Evolutionary conservation across 2,888 invertebrate species (phyloP), one percentile per base, ranked within the genome.

Genomic region (Cryptosula pallasiana): DNA sequence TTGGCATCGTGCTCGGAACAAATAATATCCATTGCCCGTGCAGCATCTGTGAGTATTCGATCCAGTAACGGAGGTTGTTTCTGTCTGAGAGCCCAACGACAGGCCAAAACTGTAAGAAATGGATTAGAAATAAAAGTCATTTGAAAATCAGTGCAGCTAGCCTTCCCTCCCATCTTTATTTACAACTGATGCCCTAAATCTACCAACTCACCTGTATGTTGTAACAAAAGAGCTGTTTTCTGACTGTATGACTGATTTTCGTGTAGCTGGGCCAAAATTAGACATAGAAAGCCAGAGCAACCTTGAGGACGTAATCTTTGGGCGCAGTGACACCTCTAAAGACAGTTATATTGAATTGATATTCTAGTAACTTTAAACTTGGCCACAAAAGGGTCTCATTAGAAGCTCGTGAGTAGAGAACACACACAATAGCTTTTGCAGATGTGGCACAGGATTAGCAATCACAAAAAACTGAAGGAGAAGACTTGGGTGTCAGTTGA

Each of bases 261-360:
- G 32, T 13, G 27, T 9, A 34, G 2, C 9, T 63, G 63, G n/a
- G 29, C 63, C 9, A 63, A n/a, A 16, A 27, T 27, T 27, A 63
- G 27, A 27, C 63, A 63, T 20, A 63, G 34, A 27, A 32, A 63
- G 3, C 63, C 63, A 32, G 20, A 25, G 32, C 63, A 63, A 5
- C 63, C 63, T 32, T 29, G 20, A 2, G 63, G 63, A 3, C 63
- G 27, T 16, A 63, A 32, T 29, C 63, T 25, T 34, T 32, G 2
- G 9, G 63, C 63, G 27, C 63, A 63, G 32, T 63, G 63, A 32
- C 63, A 63, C 27, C n/a, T 63, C 63, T 63, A 32, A 16, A 57
- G 45, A 5, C n/a, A n/a, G n/a, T n/a, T n/a, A n/a, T n/a, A n/a
- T n/a, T n/a, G n/a, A n/a, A n/a, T n/a, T n/a, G n/a, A n/a, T n/a